Conservation (phyloP, 2,113 vertebrate species). For the Cyanistes caeruleus region DNA sequence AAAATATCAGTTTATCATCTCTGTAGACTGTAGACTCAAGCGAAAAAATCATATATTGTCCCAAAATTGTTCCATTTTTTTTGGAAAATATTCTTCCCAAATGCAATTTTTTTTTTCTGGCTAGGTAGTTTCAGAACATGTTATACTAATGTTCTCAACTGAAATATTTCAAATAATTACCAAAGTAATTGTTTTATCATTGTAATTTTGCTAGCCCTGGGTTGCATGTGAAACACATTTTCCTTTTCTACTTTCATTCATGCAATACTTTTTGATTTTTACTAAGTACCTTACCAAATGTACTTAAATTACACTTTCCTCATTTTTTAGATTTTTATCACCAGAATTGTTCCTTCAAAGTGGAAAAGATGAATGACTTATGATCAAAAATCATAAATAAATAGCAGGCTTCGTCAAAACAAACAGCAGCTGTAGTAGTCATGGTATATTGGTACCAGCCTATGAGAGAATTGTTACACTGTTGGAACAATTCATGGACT, state of each 20-base stretch:
- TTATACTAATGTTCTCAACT: background rate
- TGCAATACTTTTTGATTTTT: background rate
- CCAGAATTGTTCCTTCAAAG: background rate
- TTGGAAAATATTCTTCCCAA: background rate
- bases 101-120: background rate
- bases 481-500: background rate
- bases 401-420: background rate
- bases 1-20: background rate
- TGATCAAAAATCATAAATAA: background rate
- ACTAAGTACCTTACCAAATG: background rate
- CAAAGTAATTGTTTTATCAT: background rate
- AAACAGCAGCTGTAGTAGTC: background rate
- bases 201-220: background rate
- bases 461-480: background rate
- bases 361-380: background rate
- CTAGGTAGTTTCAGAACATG: background rate
- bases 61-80: background rate
- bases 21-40: background rate
- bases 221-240: background rate
- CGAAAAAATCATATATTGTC: background rate
- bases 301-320: background rate
- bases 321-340: background rate
- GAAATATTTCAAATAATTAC: background rate
- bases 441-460: background rate
- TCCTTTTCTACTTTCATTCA: background rate